Evolutionary conservation across 2,888 invertebrate genomes (phyloP).

Genomic region (Hypercompe scribonia): DNA sequence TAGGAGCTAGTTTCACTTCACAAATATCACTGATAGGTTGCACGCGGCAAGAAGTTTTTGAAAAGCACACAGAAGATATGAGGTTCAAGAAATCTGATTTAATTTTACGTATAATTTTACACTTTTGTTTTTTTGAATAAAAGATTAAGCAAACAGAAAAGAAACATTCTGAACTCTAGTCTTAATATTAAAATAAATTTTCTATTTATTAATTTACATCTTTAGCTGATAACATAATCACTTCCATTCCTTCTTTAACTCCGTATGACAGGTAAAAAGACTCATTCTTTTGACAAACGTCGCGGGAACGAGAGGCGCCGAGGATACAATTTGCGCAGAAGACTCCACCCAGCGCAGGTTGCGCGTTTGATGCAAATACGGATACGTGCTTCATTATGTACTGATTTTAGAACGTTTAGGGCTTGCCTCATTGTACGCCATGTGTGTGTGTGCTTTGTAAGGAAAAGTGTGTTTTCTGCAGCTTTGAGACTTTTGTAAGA

Average conservation of each 20-base stretch:
- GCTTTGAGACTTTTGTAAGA: slow-evolving; percentile 1
- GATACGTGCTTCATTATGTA: slow-evolving; percentile 77
- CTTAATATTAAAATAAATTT: background rate
- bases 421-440: slow-evolving; percentile 43
- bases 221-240: background rate
- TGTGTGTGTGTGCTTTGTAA: slow-evolving; percentile 42
- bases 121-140: no score
- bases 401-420: slow-evolving; percentile 77
- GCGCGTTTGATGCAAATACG: slow-evolving; percentile 75
- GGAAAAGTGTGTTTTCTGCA: slow-evolving; percentile 35
- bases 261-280: slow-evolving; percentile 61
- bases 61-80: no score
- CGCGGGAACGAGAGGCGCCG: slow-evolving; percentile 54
- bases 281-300: slow-evolving; percentile 78
- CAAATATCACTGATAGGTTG: no score
- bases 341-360: slow-evolving; percentile 58
- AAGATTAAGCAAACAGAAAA: no score
- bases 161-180: no score
- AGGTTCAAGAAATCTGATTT: no score
- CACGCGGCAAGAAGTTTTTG: no score
- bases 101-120: no score
- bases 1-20: no score
- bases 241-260: background rate
- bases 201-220: background rate
- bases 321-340: slow-evolving; percentile 75